Percentiles rank a stretch among this genome's conserved stretches.
Conservation (phyloP, 2,797 vertebrate genomes). For the Buceros bicornis region DNA sequence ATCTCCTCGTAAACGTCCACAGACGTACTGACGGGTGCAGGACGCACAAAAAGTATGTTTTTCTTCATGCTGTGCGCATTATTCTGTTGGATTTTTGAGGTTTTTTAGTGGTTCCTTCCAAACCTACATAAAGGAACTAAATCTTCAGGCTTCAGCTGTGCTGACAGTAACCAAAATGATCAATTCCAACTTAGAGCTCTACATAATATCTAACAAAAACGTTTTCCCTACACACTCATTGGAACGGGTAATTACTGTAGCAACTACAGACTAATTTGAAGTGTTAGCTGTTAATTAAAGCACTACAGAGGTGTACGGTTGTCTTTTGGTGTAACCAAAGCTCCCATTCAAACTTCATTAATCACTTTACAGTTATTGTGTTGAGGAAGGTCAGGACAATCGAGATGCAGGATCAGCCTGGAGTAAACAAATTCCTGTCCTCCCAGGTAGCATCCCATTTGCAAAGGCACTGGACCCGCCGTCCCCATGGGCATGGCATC, state of each 20-base stretch:
- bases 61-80: not conserved
- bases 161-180: not conserved
- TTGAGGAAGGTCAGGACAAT: constrained; percentile 75
- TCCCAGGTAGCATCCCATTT: constrained; percentile 54
- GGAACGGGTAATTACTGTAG: constrained; percentile 83
- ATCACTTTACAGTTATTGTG: constrained; percentile 85
- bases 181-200: not conserved
- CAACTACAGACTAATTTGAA: constrained; percentile 83
- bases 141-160: not conserved
- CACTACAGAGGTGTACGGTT: constrained; percentile 83
- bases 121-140: not conserved
- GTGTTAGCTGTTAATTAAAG: constrained; percentile 92
- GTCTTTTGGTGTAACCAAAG: constrained; percentile 87
- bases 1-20: rapidly evolving
- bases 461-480: constrained; percentile 42
- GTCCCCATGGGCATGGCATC: constrained; percentile 46
- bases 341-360: constrained; percentile 81
- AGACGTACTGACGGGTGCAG: not conserved
- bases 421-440: constrained; percentile 84
- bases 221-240: constrained; percentile 48
- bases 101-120: not conserved
- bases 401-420: constrained; percentile 74
- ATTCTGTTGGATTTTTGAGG: not conserved
- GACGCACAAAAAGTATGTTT: not conserved
- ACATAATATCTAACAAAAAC: constrained; percentile 11